Evolutionary conservation across 2,113 vertebrate species (phyloP).

Genomic region (Struthio camelus): DNA sequence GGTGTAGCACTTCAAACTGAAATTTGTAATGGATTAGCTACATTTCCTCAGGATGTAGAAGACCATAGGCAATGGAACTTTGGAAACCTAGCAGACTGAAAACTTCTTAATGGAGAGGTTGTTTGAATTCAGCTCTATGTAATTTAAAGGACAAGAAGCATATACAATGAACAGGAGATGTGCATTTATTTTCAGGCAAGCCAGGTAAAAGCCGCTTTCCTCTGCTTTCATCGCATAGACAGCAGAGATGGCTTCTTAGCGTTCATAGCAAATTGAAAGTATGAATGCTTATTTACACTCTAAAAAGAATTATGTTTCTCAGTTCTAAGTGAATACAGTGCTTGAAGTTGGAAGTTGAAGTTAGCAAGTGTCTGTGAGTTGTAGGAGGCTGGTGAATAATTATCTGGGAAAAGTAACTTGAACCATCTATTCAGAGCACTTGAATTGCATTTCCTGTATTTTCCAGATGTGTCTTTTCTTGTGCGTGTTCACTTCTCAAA

Average conservation of each 20-base stretch:
- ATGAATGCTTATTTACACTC: background rate
- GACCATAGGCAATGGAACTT: background rate
- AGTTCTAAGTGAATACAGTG: background rate
- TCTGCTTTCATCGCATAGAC: background rate
- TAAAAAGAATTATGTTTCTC: background rate
- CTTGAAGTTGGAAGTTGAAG: background rate
- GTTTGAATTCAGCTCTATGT: background rate
- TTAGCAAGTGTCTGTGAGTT: background rate
- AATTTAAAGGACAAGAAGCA: background rate
- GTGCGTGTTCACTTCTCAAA: background rate
- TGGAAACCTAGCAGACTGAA: background rate
- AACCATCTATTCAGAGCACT: conserved; percentile 8
- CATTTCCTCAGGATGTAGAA: background rate
- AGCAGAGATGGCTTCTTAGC: background rate
- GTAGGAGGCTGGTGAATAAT: conserved; percentile 4
- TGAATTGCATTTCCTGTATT: conserved; percentile 48
- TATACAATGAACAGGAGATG: background rate
- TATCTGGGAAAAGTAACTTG: conserved; percentile 57
- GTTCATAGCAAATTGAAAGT: background rate
- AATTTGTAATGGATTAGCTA: background rate
- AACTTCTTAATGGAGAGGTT: background rate
- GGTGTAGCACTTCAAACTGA: background rate
- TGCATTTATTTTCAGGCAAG: background rate
- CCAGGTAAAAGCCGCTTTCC: background rate
- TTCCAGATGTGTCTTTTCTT: conserved; percentile 43